A percentile compares a stretch with the other conserved stretches of the same genome.
These are phyloP conservation scores for Parazoanthus swiftii DNA, from an alignment of 92 coral and sea anemone species.

Conservation along the genomic window DNA sequence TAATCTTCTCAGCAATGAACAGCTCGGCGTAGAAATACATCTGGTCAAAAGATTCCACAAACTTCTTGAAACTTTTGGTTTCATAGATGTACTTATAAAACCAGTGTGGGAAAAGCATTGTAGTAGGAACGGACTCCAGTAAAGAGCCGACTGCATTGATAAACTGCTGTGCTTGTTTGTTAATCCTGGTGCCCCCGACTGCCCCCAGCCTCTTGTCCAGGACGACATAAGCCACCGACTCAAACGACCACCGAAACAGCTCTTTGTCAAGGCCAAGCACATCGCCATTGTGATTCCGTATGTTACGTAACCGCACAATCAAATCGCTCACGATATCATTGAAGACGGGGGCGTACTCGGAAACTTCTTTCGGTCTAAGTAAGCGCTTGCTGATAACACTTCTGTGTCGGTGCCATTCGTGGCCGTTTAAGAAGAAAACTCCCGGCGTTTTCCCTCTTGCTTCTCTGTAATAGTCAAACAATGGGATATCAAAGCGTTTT, in stretches of 20 bases:
- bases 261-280: slow-evolving; percentile 59
- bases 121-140: slow-evolving; percentile 13
- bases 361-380: slow-evolving; percentile 70
- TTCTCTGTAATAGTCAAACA: slow-evolving; percentile 55
- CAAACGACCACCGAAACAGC: slow-evolving; percentile 81
- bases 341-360: slow-evolving; percentile 58
- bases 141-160: slow-evolving; percentile 42
- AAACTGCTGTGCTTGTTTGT: slow-evolving; percentile 58
- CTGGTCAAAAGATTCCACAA: slow-evolving; percentile 47
- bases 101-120: slow-evolving; percentile 56
- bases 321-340: slow-evolving; percentile 68
- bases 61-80: slow-evolving; percentile 61
- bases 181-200: slow-evolving; percentile 36
- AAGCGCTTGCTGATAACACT: slow-evolving; percentile 67
- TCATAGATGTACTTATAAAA: slow-evolving; percentile 55
- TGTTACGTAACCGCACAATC: slow-evolving; percentile 50
- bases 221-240: slow-evolving; percentile 58
- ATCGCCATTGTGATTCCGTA: slow-evolving; percentile 50
- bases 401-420: slow-evolving; percentile 68
- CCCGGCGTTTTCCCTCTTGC: slow-evolving; percentile 57
- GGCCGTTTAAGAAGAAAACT: slow-evolving; percentile 67
- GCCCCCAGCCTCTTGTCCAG: slow-evolving; percentile 71
- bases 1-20: slow-evolving; percentile 47
- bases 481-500: slow-evolving; percentile 45
- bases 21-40: slow-evolving; percentile 62